These are phyloP conservation scores for Chrysogorgia sp. DNA, from an alignment of 92 coral and sea anemone genomes.

Conservation along the genomic window DNA sequence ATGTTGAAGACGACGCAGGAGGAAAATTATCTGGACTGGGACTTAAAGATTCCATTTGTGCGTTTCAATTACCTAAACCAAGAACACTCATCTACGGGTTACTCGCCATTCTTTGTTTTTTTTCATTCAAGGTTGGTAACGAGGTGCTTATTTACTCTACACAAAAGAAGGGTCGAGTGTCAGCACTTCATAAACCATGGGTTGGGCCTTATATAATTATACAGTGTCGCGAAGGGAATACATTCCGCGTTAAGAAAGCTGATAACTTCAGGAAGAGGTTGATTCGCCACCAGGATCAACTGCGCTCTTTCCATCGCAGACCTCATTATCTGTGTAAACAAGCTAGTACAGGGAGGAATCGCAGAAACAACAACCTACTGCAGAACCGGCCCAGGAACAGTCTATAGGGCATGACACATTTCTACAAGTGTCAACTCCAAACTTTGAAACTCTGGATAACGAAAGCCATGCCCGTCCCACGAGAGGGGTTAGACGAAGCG, in stretches of 20 bases:
- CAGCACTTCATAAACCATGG: constrained; percentile 42
- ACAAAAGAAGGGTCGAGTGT: constrained; percentile 44
- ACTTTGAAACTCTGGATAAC: neutral
- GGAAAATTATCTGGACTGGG: constrained; percentile 33
- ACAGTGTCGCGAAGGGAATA: constrained; percentile 35
- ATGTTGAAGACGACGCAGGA: constrained; percentile 33
- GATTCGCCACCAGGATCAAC: constrained; percentile 36
- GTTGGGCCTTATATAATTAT: constrained; percentile 34
- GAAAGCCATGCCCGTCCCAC: neutral
- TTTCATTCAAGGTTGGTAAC: constrained; percentile 7
- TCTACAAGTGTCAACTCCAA: neutral
- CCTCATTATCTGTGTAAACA: neutral
- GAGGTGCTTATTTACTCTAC: constrained; percentile 40
- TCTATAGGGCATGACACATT: neutral
- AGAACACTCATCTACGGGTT: constrained; percentile 32
- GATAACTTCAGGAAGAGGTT: constrained; percentile 38
- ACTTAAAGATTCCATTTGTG: constrained; percentile 34
- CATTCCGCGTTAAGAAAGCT: constrained; percentile 37
- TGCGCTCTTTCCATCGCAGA: constrained; percentile 26
- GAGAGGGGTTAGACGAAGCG: neutral
- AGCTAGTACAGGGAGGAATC: neutral
- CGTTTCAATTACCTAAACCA: constrained; percentile 32
- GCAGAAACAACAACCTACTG: neutral
- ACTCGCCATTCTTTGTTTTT: constrained; percentile 40
- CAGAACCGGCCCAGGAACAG: neutral